These are phyloP conservation scores for Corythaeola cristata DNA, from an alignment of 2,113 vertebrate species.

Conservation along the genomic window DNA sequence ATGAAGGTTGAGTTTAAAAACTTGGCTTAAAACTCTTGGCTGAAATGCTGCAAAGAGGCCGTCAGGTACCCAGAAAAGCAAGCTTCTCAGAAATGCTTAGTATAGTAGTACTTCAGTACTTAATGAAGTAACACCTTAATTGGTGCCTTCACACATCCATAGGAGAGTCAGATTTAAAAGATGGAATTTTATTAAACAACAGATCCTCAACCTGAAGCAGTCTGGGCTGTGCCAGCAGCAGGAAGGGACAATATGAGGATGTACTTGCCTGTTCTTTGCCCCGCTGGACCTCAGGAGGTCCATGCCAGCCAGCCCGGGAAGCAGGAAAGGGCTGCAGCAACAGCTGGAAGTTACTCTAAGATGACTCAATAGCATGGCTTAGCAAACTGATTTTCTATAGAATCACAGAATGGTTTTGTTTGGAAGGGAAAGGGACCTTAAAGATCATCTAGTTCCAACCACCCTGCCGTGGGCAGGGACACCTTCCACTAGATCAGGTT, in stretches of 20 bases:
- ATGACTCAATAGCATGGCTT: background rate
- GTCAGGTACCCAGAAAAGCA: background rate
- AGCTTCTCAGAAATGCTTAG: background rate
- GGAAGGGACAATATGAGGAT: background rate
- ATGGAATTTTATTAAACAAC: background rate
- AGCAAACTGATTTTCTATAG: background rate
- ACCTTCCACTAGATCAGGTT: too few relatives aligned
- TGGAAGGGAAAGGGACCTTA: too few relatives aligned
- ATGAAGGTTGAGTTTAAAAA: background rate
- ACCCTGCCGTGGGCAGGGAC: too few relatives aligned
- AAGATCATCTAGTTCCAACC: too few relatives aligned
- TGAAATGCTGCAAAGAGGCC: background rate
- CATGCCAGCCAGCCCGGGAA: rapidly evolving
- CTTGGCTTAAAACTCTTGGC: background rate
- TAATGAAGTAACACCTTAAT: background rate
- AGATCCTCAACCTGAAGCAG: background rate
- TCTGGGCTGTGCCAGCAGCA: background rate
- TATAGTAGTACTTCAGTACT: background rate
- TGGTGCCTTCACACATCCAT: background rate
- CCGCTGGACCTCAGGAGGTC: background rate
- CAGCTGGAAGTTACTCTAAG: background rate
- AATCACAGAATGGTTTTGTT: too few relatives aligned
- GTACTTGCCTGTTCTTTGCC: background rate
- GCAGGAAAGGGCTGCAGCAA: background rate
- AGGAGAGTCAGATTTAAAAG: background rate